Evolutionary conservation across 2,888 invertebrate genomes (phyloP).

Genomic region (Dorcus hopei): DNA sequence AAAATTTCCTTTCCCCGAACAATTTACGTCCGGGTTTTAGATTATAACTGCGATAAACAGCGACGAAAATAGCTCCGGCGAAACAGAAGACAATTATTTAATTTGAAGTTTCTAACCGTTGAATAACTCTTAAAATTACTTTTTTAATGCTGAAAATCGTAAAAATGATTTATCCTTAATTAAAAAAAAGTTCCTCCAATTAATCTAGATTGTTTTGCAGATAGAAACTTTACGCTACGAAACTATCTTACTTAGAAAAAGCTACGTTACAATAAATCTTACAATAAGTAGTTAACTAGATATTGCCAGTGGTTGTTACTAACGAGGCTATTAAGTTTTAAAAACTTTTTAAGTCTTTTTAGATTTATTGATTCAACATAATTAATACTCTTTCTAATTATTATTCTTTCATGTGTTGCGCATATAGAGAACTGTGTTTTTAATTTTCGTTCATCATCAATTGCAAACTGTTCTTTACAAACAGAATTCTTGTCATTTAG

Average conservation of each 20-base stretch:
- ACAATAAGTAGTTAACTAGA: neutral
- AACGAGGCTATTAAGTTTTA: too few relatives aligned
- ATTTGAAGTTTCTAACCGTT: slow-evolving; percentile 25
- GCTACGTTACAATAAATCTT: neutral
- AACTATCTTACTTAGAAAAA: neutral
- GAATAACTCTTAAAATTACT: slow-evolving; percentile 27
- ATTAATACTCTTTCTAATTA: too few relatives aligned
- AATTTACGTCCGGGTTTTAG: slow-evolving; percentile 27
- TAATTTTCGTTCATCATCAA: too few relatives aligned
- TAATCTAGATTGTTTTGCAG: neutral
- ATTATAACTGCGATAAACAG: slow-evolving; percentile 28
- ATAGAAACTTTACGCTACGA: too few relatives aligned
- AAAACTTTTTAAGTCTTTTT: too few relatives aligned
- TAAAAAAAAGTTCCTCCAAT: slow-evolving; percentile 13
- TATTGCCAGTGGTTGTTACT: neutral
- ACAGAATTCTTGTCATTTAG: too few relatives aligned
- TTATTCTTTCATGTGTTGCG: too few relatives aligned
- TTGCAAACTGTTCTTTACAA: too few relatives aligned
- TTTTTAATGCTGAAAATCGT: slow-evolving; percentile 22
- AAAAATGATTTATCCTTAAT: slow-evolving; percentile 28
- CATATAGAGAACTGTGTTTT: too few relatives aligned
- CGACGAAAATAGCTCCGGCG: slow-evolving; percentile 23
- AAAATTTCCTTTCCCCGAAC: slow-evolving; percentile 27
- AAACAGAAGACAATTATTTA: slow-evolving; percentile 30
- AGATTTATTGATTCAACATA: too few relatives aligned